phyloP scores from a whole-genome alignment of 2,113 vertebrate species.

The Dolichallabes microphthalmus region DNA sequence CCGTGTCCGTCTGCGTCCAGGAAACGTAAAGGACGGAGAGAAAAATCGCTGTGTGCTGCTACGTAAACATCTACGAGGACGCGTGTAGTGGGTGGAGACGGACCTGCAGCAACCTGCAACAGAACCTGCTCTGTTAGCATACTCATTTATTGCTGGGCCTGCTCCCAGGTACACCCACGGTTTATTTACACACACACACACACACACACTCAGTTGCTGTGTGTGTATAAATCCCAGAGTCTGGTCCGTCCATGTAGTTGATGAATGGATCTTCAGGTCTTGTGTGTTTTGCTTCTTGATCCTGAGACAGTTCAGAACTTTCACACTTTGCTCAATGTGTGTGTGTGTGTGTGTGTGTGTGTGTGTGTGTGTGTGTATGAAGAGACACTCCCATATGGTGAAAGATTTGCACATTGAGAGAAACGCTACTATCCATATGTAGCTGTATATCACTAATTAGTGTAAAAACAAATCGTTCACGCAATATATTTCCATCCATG shows the following conservation, averaged over 20 bases:
- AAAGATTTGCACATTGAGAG: neutral
- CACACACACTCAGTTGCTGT: neutral
- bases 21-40: conserved; percentile 27
- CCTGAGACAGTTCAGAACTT: conserved; percentile 18
- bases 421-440: neutral
- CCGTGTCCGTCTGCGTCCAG: conserved; percentile 19
- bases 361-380: neutral
- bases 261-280: conserved; percentile 35
- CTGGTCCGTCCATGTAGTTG: neutral
- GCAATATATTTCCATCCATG: no score
- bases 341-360: neutral
- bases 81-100: conserved; percentile 39
- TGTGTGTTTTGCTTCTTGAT: conserved; percentile 28
- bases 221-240: neutral
- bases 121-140: conserved; percentile 38
- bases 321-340: conserved; percentile 22
- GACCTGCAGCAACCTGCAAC: conserved; percentile 67
- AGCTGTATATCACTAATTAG: neutral
- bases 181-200: conserved; percentile 15
- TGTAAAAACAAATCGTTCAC: neutral
- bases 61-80: neutral
- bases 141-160: neutral
- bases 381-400: neutral
- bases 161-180: conserved; percentile 1
- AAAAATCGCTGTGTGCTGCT: conserved; percentile 23